Base-by-base conservation (phyloP, 2,113 vertebrate genomes). In the Microtus ochrogaster region DNA sequence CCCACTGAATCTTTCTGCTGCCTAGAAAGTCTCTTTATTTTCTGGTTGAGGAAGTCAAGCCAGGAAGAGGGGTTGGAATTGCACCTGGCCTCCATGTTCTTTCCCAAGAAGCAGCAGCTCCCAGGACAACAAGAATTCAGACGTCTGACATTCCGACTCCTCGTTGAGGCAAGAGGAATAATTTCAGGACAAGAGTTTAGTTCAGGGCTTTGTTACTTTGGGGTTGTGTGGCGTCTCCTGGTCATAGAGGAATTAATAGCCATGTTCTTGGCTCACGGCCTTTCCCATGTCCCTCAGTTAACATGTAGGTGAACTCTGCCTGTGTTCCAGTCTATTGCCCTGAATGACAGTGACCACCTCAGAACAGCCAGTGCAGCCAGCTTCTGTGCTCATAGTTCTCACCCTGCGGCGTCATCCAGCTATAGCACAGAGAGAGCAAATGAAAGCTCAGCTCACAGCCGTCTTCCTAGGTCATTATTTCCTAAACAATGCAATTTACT, bases 21-120 rank as follows among this genome's bases (percentile, higher is more conserved):
- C 24, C 1, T 6, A 3, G 66, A 17, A 3, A 1, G 19, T 47
- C 41, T 12, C 73, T 55, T 73, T 22, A 4, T 39, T 78, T 83
- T 63, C 55, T 10, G 47, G 49, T 8, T 22, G 12, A 72, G 24
- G 79, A 55, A 61, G 16, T 14, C 7, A 26, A 63, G 47, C 68
- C 61, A 49, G 12, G 3, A 41, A 22, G 74, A 70, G 36, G 81
- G 76, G 63, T n/a, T 58, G 2, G 76, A 79, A 7, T 49, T 36
- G 24, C 44, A 36, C 1, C 14, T 0, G 9, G 3, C 22, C 85
- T 13, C 9, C 3, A 12, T 5, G 3, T 70, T 66, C 39, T 65
- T 52, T 4, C 14, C 19, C 0, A 2, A 68, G 47, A 74, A 41
- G 36, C 68, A 52, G 74, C 0, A 0, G 47, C 30, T 47, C 86